Evolutionary conservation across 2,113 vertebrate species (phyloP).

Genomic region (Hydropotes inermis): DNA sequence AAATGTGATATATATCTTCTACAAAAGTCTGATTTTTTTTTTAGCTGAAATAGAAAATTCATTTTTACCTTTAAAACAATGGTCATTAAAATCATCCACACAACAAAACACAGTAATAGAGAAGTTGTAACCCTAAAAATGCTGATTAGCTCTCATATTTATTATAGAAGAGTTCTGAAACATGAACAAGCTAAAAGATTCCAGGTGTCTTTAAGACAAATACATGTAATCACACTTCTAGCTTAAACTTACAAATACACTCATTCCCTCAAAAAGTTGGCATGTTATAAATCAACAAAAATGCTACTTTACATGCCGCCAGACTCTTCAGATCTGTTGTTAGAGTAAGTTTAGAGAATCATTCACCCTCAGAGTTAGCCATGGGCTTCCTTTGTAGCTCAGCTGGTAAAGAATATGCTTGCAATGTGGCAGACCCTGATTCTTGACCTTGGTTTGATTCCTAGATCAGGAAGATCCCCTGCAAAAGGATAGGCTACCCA

Average conservation of each 20-base stretch:
- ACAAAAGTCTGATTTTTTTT: background rate
- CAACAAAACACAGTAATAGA: background rate
- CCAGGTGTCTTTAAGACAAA: slow-evolving; percentile 20
- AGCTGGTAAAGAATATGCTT: background rate
- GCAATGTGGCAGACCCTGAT: background rate
- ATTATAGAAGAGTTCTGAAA: background rate
- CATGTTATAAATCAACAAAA: slow-evolving; percentile 9
- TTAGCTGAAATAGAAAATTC: background rate
- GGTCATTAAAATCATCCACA: slow-evolving; percentile 23
- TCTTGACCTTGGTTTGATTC: background rate
- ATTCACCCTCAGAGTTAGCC: background rate
- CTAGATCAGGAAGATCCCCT: background rate
- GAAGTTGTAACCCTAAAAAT: background rate
- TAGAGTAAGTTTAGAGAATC: background rate
- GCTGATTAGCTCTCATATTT: background rate
- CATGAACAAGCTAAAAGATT: slow-evolving; percentile 8
- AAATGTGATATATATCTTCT: background rate
- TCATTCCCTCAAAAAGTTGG: background rate
- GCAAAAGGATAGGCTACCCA: background rate
- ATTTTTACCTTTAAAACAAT: background rate
- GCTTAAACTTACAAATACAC: background rate
- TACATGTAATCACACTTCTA: background rate
- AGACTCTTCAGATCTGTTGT: background rate
- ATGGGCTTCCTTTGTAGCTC: background rate
- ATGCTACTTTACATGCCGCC: background rate